Base-by-base conservation (phyloP, 2,888 invertebrate genomes). In the Bombyx huttoni region DNA sequence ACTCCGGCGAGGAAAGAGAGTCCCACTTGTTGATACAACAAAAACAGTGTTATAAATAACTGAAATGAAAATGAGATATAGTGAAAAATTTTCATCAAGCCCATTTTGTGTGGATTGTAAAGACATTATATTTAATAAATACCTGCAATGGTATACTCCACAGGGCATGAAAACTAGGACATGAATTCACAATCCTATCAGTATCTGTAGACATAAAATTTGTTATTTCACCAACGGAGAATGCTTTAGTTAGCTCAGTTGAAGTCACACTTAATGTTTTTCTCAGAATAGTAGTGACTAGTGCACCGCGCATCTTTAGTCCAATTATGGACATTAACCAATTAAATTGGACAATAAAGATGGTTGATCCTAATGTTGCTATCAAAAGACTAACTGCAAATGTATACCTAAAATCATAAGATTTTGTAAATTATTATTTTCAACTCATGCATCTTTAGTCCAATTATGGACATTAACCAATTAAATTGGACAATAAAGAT, bases 131-230 rank as follows among this genome's bases (percentile, higher is more conserved):
- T 24, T 24, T 24, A 3, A 24, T 24, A 24, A 24, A 24, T 58
- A 94, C 94, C 90, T 96, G 96, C 67, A 98, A 90, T 7, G 98
- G 98, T 70, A 98, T 94, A 79, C 98, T 98, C 98, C 99, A 99
- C 61, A 98, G 90, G 7, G 96, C 93, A 84, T 99, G 99, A 75
- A 99, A 98, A 81, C 97, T 98, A 3, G 96, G 94, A 79, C 97
- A 98, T 24, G 98, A 96, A 79, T 98, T 98, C 0, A 98, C 95
- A 61, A 99, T 96, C 61, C 98, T 91, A 75, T 98, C 98, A 0
- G 96, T 94, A 75, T 99, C 99, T 0, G 97, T 97, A 35, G 98
- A 98, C 95, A 99, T 97, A 63, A 97, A 95, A 81, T 99, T 99
- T 1, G 98, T 92, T 53, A 99, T 94, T 87, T 98, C 96, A 0